Conservation (phyloP, 2,113 vertebrate genomes). For the Hiodon alosoides region DNA sequence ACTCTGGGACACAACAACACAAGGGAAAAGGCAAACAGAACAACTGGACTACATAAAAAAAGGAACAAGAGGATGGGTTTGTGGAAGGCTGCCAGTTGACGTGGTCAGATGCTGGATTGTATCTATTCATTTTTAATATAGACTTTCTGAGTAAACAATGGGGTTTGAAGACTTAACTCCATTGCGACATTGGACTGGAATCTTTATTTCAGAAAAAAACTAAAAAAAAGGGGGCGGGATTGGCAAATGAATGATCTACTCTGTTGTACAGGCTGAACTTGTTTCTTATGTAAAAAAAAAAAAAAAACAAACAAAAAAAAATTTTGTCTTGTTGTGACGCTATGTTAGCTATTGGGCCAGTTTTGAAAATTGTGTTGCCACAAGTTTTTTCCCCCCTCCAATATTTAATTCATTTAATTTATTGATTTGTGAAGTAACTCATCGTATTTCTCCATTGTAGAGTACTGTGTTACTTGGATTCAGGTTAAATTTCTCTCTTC, state of each 20-base stretch:
- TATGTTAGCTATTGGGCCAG: constrained; percentile 59
- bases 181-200: constrained; percentile 60
- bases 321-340: constrained; percentile 67
- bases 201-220: constrained; percentile 46
- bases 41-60: constrained; percentile 24
- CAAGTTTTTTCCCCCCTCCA: constrained; percentile 36
- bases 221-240: constrained; percentile 24
- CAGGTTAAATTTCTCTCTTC: constrained; percentile 39
- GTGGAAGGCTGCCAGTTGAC: constrained; percentile 41
- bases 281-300: constrained; percentile 62
- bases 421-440: constrained; percentile 54
- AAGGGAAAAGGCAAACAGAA: constrained; percentile 14
- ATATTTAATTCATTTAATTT: constrained; percentile 38
- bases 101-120: constrained; percentile 53
- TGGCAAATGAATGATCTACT: constrained; percentile 66
- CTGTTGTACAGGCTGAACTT: constrained; percentile 68
- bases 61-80: constrained; percentile 25
- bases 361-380: constrained; percentile 55
- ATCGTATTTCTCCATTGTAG: constrained; percentile 44
- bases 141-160: constrained; percentile 54
- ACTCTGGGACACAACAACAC: constrained; percentile 3
- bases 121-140: constrained; percentile 56
- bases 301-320: too few relatives aligned
- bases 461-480: constrained; percentile 10
- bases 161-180: constrained; percentile 49